phyloP scores from a whole-genome alignment of 1,140 invertebrate genomes.

The Plutomurus gul region DNA sequence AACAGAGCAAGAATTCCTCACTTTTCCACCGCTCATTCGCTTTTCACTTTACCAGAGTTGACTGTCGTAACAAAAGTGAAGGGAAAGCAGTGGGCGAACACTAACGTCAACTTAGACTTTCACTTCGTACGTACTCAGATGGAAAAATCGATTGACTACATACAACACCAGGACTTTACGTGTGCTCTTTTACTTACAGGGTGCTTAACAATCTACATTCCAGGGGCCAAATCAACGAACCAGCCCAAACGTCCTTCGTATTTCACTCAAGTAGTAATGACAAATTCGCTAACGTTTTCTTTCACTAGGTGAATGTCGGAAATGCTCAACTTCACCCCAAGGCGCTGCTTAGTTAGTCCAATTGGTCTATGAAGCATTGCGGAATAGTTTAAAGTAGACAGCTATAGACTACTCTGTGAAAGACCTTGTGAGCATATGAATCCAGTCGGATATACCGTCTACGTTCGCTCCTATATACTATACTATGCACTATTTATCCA shows the following conservation, averaged over 20 bases:
- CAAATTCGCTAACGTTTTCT: neutral
- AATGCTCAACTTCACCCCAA: neutral
- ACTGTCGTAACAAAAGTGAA: no score
- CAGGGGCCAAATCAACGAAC: constrained; percentile 6
- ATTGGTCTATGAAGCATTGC: neutral
- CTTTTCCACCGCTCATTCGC: neutral
- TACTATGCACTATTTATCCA: no score
- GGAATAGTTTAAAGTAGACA: neutral
- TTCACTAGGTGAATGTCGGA: neutral
- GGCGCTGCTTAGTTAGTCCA: neutral
- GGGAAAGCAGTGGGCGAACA: neutral
- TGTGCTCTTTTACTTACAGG: constrained; percentile 5
- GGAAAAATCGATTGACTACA: constrained; percentile 3
- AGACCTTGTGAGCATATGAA: no score
- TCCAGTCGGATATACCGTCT: no score
- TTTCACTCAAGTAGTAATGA: neutral
- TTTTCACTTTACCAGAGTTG: neutral
- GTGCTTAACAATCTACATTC: constrained; percentile 7
- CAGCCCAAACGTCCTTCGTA: neutral
- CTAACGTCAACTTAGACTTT: neutral
- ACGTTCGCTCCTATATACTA: no score
- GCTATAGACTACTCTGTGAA: neutral
- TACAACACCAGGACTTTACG: neutral
- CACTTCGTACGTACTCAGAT: neutral
- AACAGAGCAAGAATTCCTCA: neutral